Conservation (phyloP, 2,888 invertebrate species). For the Euphydryas editha region DNA sequence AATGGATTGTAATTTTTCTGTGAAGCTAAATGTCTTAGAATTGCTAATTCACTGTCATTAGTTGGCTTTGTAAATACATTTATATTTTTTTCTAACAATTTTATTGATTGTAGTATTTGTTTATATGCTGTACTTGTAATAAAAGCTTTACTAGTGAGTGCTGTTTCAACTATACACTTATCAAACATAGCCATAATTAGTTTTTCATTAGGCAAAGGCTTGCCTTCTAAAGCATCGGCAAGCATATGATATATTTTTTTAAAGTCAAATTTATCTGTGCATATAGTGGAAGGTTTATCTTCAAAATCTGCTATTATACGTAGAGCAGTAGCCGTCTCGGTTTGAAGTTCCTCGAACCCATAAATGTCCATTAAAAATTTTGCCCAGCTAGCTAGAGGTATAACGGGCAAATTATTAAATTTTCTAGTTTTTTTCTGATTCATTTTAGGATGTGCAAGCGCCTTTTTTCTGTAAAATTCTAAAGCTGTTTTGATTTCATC, state of each 20-base stretch:
- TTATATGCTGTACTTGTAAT: conserved; percentile 52
- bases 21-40: conserved; percentile 54
- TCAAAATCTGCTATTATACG: conserved; percentile 71
- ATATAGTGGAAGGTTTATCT: conserved; percentile 53
- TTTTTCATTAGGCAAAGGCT: conserved; percentile 55
- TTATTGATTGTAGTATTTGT: conserved; percentile 52
- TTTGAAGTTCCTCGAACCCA: conserved; percentile 57
- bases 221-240: conserved; percentile 73
- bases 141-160: conserved; percentile 61
- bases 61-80: conserved; percentile 53
- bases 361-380: conserved; percentile 58
- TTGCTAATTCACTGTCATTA: conserved; percentile 51
- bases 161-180: conserved; percentile 67
- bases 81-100: conserved; percentile 50
- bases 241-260: conserved; percentile 62
- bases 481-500: conserved; percentile 57
- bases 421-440: conserved; percentile 36
- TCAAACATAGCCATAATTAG: conserved; percentile 51
- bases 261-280: conserved; percentile 62
- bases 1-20: conserved; percentile 67
- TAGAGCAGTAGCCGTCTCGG: conserved; percentile 63
- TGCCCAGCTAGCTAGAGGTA: conserved; percentile 65
- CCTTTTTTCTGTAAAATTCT: conserved; percentile 54
- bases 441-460: conserved; percentile 40
- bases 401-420: conserved; percentile 43